Percentiles rank a stretch among this genome's conserved stretches.
These are phyloP conservation scores for Ricordea florida DNA, from an alignment of 92 coral and sea anemone species.

Conservation along the genomic window DNA sequence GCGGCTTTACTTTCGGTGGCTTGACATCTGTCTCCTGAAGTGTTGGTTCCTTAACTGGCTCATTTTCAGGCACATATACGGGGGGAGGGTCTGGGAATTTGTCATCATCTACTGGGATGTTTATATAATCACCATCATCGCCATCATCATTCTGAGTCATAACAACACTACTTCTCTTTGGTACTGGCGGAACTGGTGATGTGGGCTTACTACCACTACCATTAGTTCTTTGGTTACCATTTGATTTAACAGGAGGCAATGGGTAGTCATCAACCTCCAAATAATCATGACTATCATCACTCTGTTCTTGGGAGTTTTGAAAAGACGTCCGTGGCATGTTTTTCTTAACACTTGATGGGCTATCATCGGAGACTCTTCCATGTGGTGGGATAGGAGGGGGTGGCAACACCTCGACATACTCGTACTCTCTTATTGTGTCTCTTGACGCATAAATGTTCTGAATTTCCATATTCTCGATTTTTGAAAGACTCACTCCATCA, in stretches of 20 bases:
- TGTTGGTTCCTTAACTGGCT: no score
- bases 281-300: constrained; percentile 21
- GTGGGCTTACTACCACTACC: no score
- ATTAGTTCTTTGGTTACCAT: no score
- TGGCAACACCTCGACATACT: constrained; percentile 39
- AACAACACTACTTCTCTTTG: not conserved
- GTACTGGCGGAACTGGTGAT: not conserved
- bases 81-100: no score
- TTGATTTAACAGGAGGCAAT: no score
- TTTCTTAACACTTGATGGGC: not conserved
- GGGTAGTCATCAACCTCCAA: constrained; percentile 11
- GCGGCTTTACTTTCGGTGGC: not conserved
- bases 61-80: not conserved
- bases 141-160: not conserved
- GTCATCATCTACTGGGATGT: not conserved
- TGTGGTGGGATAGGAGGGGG: constrained; percentile 60
- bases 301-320: not conserved
- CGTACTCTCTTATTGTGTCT: constrained; percentile 77
- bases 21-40: no score
- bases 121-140: not conserved
- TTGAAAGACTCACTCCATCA: constrained; percentile 77
- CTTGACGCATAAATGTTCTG: constrained; percentile 86
- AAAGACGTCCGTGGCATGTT: not conserved
- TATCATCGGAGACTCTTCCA: constrained; percentile 7
- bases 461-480: constrained; percentile 78